phyloP scores from a whole-genome alignment of 2,113 vertebrate genomes.

The Pontoporia blainvillei region DNA sequence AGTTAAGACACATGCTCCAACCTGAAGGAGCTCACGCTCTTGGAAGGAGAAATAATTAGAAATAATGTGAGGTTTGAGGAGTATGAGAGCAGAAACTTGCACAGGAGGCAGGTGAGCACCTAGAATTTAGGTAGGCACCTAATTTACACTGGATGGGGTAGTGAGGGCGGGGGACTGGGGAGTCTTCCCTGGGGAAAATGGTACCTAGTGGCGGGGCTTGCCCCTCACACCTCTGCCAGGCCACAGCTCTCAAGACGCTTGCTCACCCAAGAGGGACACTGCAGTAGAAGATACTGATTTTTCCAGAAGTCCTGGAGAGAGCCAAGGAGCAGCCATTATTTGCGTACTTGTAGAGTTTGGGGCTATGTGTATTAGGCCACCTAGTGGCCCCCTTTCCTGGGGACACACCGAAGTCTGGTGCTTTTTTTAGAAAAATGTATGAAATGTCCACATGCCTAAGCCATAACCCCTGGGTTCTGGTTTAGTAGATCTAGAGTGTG shows the following conservation, averaged over 20 bases:
- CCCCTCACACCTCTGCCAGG: not conserved
- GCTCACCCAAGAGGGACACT: not conserved
- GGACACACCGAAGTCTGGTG: not conserved
- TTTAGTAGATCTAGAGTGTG: not conserved
- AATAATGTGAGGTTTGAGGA: not conserved
- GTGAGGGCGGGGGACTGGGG: too few species aligned
- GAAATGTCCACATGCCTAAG: not conserved
- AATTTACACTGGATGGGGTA: too few species aligned
- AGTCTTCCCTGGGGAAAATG: too few species aligned
- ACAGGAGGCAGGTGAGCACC: not conserved
- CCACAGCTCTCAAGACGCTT: not conserved
- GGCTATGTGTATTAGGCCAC: not conserved
- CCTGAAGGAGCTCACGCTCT: not conserved
- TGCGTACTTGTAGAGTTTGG: not conserved
- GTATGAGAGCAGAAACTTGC: not conserved
- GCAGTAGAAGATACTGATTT: not conserved
- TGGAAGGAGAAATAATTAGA: not conserved
- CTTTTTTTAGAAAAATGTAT: not conserved
- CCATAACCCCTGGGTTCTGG: not conserved
- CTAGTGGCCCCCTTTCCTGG: not conserved
- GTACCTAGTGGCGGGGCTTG: too few species aligned
- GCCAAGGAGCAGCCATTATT: not conserved
- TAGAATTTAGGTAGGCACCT: not conserved
- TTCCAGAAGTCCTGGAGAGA: not conserved
- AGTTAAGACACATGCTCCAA: not conserved